Evolutionary conservation across 2,113 vertebrate genomes (phyloP), one percentile per base, ranked within the genome.

Genomic region (Tauraco erythrolophus): DNA sequence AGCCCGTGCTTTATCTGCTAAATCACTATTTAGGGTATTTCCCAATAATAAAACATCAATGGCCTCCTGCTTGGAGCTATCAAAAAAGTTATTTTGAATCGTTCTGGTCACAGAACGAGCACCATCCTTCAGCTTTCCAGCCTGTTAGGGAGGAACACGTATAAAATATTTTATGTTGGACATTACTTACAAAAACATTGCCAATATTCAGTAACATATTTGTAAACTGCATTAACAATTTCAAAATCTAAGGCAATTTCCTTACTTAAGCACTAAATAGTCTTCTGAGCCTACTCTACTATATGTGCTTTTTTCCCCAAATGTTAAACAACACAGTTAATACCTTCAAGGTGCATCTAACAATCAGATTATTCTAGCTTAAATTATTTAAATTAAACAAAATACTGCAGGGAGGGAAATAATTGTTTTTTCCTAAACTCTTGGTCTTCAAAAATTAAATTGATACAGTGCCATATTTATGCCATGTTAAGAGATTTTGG

Each of bases 81-180:
- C 99, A 95, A 99, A 99, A 98, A 99, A 99, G 98, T 99, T 99
- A 98, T 99, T 99, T 98, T 99, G 99, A 98, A 99, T 99, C 79
- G 99, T 99, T 98, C 99, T 99, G 35, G 99, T 99, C 94, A 99
- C 99, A 46, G 99, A 99, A 68, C 99, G 99, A 64, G 99, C 99
- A 80, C 99, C 99, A 70, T 99, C 99, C 98, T 99, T 99, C 88
- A 99, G 98, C 99, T 99, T 99, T 84, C 99, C 99, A 94, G 97
- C 98, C 99, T 99, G 96, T 75, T 93, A 88, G 89, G 92, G 62
- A 97, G 70, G 88, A 97, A 94, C 72, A 90, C 2, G 61, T 68
- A 97, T 95, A 98, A 94, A 94, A 97, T 95, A 94, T 96, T 97
- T 97, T 97, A 96, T 84, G 88, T 97, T 10, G 96, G 91, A 96